Evolutionary conservation across 1,140 invertebrate genomes (phyloP).

Genomic region (Whitmania pigra): DNA sequence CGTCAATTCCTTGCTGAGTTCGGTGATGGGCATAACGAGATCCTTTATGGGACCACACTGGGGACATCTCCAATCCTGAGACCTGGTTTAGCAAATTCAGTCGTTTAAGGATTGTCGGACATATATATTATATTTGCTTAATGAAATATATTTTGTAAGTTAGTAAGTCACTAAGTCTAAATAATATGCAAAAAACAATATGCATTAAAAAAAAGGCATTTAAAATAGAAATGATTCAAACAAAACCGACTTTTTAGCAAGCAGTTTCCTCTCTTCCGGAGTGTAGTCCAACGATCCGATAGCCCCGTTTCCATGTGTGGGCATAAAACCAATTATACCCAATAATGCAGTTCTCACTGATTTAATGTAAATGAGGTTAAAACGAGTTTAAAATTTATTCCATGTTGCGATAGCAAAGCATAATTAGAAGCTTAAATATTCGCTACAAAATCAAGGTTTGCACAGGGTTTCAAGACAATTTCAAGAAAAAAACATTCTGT

Average conservation of each 20-base stretch:
- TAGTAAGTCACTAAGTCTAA: background rate
- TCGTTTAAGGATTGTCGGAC: background rate
- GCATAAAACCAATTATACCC: constrained; percentile 84
- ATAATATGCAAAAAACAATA: background rate
- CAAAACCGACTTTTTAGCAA: constrained; percentile 58
- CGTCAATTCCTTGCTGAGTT: constrained; percentile 33
- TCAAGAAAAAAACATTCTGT: background rate
- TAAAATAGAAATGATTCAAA: background rate
- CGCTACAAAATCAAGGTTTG: no score
- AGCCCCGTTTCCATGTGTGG: constrained; percentile 66
- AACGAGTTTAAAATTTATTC: background rate
- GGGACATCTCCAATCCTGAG: constrained; percentile 37
- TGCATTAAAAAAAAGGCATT: background rate
- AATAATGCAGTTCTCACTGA: constrained; percentile 74
- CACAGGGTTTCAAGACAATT: background rate
- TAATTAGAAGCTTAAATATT: no score
- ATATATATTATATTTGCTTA: background rate
- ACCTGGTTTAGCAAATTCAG: constrained; percentile 27
- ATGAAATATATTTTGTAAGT: background rate
- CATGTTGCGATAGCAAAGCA: no score
- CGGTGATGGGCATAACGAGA: constrained; percentile 34
- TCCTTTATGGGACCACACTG: constrained; percentile 36
- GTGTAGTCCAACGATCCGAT: constrained; percentile 80
- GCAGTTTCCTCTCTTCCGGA: constrained; percentile 60
- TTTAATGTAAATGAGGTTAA: background rate